Conservation (phyloP, 2,113 vertebrate genomes). For the Zapus hudsonius region DNA sequence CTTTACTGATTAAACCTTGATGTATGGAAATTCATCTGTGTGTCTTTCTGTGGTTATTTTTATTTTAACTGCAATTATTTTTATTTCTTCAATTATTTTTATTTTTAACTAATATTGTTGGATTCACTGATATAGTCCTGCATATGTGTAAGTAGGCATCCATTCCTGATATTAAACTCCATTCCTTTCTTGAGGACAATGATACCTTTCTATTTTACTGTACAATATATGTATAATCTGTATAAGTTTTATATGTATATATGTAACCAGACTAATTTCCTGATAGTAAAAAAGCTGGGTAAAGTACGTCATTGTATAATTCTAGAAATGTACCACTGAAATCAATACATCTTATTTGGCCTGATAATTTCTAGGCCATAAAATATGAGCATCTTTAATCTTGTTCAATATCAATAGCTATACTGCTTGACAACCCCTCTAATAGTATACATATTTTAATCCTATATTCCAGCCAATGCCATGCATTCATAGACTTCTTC, state of each 20-base stretch:
- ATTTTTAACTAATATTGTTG: too few species aligned
- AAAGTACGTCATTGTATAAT: neutral
- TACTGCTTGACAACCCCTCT: accelerated
- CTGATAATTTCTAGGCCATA: neutral
- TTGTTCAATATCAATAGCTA: neutral
- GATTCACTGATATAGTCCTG: neutral
- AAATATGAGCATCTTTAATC: neutral
- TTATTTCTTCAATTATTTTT: neutral
- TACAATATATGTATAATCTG: too few species aligned
- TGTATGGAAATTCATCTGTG: neutral
- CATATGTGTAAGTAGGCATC: too few species aligned
- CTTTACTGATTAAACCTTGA: neutral
- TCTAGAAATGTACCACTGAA: neutral
- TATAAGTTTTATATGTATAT: too few species aligned
- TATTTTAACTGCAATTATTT: too few species aligned
- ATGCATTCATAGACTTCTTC: neutral
- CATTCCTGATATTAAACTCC: too few species aligned
- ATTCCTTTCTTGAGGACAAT: too few species aligned
- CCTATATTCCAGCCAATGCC: neutral
- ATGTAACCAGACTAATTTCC: neutral
- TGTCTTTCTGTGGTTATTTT: neutral
- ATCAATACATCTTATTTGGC: neutral
- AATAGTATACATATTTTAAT: neutral
- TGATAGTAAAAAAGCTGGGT: neutral
- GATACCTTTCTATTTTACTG: too few species aligned